Conservation (phyloP, 2,113 vertebrate species). For the Gymnogyps californianus region DNA sequence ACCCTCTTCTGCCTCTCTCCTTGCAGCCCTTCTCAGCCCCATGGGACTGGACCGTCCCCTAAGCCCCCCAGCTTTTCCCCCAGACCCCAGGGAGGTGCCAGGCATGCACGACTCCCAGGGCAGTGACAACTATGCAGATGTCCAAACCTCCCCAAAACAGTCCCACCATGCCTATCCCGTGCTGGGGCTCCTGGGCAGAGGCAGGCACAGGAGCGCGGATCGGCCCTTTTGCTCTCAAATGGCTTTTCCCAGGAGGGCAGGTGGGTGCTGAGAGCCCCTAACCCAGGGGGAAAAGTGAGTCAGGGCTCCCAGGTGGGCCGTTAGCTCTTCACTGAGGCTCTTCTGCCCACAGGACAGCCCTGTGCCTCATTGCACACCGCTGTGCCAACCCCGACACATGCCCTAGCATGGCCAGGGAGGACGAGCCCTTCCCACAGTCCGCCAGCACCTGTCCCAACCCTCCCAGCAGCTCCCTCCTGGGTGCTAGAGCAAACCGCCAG, state of each 20-base stretch:
- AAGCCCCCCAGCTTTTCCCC: neutral
- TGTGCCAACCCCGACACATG: neutral
- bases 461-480: neutral
- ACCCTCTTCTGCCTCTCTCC: neutral
- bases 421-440: neutral
- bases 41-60: neutral
- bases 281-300: neutral
- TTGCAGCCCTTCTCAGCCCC: neutral
- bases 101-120: neutral
- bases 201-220: neutral
- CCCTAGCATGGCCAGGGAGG: rapidly evolving
- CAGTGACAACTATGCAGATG: rapidly evolving
- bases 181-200: neutral
- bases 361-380: neutral
- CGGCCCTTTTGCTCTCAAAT: neutral
- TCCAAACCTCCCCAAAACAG: neutral
- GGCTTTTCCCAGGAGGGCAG: neutral
- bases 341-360: neutral
- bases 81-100: neutral
- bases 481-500: neutral
- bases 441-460: neutral
- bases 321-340: neutral
- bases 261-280: neutral
- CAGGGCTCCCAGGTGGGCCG: neutral
- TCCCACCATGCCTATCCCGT: neutral